phyloP scores from a whole-genome alignment of 2,113 vertebrate genomes.

The Rhinoderma darwinii region DNA sequence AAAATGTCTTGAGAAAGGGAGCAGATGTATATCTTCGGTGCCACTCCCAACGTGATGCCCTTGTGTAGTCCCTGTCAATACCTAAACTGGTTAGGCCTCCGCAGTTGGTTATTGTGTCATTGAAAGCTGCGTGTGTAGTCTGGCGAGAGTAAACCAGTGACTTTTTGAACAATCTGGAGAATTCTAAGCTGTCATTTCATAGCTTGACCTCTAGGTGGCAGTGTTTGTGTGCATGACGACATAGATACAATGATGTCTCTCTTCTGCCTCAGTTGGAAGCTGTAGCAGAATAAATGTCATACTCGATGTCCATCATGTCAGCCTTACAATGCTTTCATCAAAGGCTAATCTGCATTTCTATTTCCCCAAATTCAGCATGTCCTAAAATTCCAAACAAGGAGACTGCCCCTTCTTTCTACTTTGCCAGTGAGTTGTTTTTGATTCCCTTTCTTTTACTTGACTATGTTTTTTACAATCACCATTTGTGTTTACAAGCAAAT shows the following conservation, averaged over 20 bases:
- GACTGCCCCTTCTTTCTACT: conserved; percentile 88
- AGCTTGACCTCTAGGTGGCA: background rate
- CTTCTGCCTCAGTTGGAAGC: background rate
- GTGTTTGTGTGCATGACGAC: background rate
- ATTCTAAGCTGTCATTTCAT: background rate
- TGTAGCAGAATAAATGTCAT: background rate
- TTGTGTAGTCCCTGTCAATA: background rate
- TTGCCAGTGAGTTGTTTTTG: conserved; percentile 84
- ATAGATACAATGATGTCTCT: background rate
- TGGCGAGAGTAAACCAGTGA: background rate
- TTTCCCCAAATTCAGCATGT: conserved; percentile 86
- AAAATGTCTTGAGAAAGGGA: no score
- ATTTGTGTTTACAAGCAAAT: no score
- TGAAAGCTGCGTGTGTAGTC: background rate
- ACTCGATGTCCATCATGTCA: conserved; percentile 61
- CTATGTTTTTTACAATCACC: conserved; percentile 20
- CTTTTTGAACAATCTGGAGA: background rate
- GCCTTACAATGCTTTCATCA: conserved; percentile 66
- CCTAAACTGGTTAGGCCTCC: background rate
- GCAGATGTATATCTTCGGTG: no score
- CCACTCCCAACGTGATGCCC: no score
- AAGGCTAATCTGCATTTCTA: conserved; percentile 84
- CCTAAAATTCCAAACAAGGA: conserved; percentile 88
- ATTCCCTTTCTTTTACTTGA: conserved; percentile 53
- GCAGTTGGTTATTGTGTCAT: background rate